Percentiles rank a stretch among this genome's conserved stretches.
Evolutionary conservation across 2,797 vertebrate genomes (phyloP).

Genomic region (Muscicapa striata): DNA sequence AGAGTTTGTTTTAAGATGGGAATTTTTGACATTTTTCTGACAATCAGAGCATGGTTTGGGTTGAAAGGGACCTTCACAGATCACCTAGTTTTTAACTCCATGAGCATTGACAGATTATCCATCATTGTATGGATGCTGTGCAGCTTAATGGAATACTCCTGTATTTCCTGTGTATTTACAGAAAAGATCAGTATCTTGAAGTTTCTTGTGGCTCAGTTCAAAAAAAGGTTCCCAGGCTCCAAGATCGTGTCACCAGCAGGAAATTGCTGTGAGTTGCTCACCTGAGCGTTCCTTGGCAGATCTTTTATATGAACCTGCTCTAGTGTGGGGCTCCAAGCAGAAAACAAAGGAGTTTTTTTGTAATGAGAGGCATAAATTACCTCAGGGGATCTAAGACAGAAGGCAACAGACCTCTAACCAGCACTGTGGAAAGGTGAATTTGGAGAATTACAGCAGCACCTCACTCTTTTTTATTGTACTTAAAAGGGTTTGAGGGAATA

Average conservation of each 20-base stretch:
- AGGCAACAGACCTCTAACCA: not conserved
- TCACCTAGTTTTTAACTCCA: fast-evolving
- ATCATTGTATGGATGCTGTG: not conserved
- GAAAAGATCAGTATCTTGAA: not conserved
- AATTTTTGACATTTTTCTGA: not conserved
- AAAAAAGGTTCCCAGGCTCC: not conserved
- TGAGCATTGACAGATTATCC: not conserved
- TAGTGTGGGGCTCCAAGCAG: not conserved
- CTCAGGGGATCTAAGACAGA: not conserved
- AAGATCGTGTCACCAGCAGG: not conserved
- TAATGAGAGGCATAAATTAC: not conserved
- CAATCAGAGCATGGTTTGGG: fast-evolving
- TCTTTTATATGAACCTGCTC: not conserved
- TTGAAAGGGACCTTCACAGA: not conserved
- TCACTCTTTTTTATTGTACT: not conserved
- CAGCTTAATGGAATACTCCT: not conserved
- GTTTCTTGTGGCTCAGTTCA: not conserved
- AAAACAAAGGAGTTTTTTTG: not conserved
- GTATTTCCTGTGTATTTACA: not conserved
- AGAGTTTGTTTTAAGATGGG: not conserved
- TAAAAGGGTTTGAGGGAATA: not conserved
- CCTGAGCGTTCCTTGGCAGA: not conserved
- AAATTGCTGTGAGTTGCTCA: not conserved
- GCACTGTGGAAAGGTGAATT: not conserved
- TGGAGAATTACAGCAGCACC: not conserved